Percentiles rank a stretch among this genome's conserved stretches.
Conservation (phyloP, 2,113 vertebrate species). For the Equus quagga region DNA sequence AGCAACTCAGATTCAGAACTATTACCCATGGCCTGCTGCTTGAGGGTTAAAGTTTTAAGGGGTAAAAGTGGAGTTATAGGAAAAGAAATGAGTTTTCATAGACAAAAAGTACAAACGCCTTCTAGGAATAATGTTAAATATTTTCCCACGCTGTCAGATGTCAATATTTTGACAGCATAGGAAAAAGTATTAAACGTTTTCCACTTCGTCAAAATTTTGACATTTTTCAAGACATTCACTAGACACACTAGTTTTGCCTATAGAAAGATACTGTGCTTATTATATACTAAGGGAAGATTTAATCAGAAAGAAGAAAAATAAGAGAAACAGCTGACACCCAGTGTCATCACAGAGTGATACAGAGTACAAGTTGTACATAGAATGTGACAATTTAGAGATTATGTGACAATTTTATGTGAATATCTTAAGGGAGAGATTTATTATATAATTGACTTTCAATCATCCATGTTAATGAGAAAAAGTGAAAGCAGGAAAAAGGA, state of each 20-base stretch:
- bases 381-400: background rate
- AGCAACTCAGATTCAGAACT: background rate
- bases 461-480: background rate
- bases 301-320: constrained; percentile 8
- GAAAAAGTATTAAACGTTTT: constrained; percentile 43
- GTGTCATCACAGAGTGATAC: background rate
- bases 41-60: background rate
- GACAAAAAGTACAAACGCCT: background rate
- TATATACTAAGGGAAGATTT: background rate
- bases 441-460: background rate
- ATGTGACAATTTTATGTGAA: background rate
- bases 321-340: background rate
- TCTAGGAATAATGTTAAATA: constrained; percentile 8
- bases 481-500: background rate
- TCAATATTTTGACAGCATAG: constrained; percentile 46
- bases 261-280: background rate
- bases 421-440: background rate
- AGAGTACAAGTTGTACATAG: background rate
- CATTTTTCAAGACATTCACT: constrained; percentile 45
- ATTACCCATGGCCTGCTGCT: background rate
- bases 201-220: constrained; percentile 54
- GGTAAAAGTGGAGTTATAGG: background rate
- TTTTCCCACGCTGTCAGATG: constrained; percentile 19
- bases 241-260: background rate
- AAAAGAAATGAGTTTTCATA: constrained; percentile 21